Base-by-base conservation (phyloP, 2,113 vertebrate species). In the Marmota flaviventris region DNA sequence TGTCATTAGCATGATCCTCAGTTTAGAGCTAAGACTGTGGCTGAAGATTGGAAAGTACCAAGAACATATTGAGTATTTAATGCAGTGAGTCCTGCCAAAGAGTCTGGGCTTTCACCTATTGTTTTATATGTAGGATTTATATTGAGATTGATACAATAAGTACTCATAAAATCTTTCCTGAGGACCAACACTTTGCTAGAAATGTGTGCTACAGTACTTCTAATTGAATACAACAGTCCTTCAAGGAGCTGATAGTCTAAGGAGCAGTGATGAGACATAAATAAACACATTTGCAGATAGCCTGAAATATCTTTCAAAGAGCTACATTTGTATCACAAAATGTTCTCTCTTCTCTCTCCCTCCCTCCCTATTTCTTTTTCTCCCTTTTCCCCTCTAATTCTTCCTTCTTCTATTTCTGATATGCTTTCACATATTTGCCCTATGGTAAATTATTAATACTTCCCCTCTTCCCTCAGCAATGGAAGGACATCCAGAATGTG, bases 101-200 rank as follows among this genome's bases (percentile, higher is more conserved):
- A 82, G 6, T 8, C 20, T 72, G 20, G 72, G 22, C 45, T 42
- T 1, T 83, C 56, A 27, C 4, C 32, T 69, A 27, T 20, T 67
- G 75, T 81, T 79, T 93, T 63, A 89, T 69, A 75, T 48, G 24
- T n/a, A 34, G 37, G 22, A 89, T 75, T 93, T 81, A 75, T n/a
- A 67, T 69, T 61, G 20, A 58, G 13, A n/a, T 25, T 51, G 16
- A 61, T 86, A 27, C 34, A 85, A 29, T 16, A 42, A 53, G 27
- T 14, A 27, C 34, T 8, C 51, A 51, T 76, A 42, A 85, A 65
- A 9, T 85, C 9, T 58, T 67, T 95, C 85, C 65, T 75, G 7
- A 34, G 4, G 73, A 79, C 39, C 85, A 73, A 75, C 5, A 75
- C 51, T 69, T 61, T 76, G 25, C 45, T 58, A 61, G 8, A 34